Base-by-base conservation (phyloP, 2,797 vertebrate genomes). In the Psittacula derbiana region DNA sequence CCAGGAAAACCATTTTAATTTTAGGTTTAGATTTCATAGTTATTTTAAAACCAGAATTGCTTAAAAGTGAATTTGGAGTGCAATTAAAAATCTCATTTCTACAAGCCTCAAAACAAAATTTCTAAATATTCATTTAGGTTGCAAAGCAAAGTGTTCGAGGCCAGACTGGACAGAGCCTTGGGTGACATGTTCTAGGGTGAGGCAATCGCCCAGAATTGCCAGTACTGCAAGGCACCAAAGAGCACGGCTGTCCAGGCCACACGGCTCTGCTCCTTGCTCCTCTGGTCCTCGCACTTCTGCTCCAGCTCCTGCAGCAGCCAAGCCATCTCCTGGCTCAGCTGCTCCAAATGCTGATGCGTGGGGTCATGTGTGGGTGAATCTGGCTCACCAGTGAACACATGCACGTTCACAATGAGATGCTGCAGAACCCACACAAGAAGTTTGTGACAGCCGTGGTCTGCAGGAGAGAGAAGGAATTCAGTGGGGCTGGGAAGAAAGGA, bases 1-100 rank as follows among this genome's bases (percentile, higher is more conserved):
- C 74, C 70, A 74, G 69, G 57, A 58, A 65, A 95, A 81, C 53
- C 18, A 75, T 89, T 96, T 89, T 19, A 64, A 41, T 80, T 72
- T 92, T 52, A n/a, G 28, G 44, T 55, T 81, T 62, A 24, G 14
- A 44, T 82, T 66, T 92, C 76, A 36, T 74, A 62, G 76, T 69
- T 76, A 28, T 61, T 20, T 57, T 94, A 90, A 73, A 84, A 44
- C 10, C 50, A 57, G 81, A 80, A 64, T 31, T 38, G 18, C 10
- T 40, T 57, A 44, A 74, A 93, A 92, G 62, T 72, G 41, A 84
- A 66, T 49, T 44, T 88, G 80, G 80, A 80, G 82, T 62, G 78
- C 73, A 66, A 74, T 80, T 40, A 47, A 90, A 46, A 65, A 88
- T 81, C 14, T 30, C 31, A 49, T 71, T 73, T 84, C 38, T 69